Evolutionary conservation across 2,888 invertebrate species (phyloP).

Genomic region (Galeopsomyia nigrocyanea): DNA sequence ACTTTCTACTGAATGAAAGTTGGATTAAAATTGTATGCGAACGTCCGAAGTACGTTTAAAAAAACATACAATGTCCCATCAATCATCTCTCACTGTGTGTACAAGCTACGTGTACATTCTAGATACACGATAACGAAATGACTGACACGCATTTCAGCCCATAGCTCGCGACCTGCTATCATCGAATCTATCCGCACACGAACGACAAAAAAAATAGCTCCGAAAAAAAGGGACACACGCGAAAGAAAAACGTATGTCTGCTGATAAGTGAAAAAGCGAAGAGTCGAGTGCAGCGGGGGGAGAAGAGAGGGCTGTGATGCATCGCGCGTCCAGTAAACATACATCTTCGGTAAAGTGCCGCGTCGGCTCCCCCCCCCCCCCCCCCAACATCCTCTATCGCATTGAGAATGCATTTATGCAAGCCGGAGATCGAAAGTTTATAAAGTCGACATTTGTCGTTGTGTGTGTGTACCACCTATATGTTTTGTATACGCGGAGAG

Average conservation of each 20-base stretch:
- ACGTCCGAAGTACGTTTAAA: too few species aligned
- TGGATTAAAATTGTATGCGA: too few species aligned
- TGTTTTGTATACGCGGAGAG: too few species aligned
- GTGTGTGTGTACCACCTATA: constrained; percentile 34
- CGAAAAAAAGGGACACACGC: constrained; percentile 28
- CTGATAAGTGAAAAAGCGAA: constrained; percentile 7
- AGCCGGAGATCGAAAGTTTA: constrained; percentile 56
- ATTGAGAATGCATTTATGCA: constrained; percentile 61
- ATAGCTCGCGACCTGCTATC: too few species aligned
- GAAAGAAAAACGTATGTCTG: neutral
- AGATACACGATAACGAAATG: too few species aligned
- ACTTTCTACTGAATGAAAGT: too few species aligned
- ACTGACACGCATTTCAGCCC: too few species aligned
- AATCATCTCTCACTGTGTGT: too few species aligned
- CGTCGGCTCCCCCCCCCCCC: constrained; percentile 36
- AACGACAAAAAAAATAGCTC: neutral
- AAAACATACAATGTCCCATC: too few species aligned
- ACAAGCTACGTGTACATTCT: too few species aligned
- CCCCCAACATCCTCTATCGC: constrained; percentile 49
- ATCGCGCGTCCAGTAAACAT: neutral
- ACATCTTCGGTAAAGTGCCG: constrained; percentile 11
- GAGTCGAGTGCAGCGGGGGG: neutral
- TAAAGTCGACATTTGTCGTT: constrained; percentile 59
- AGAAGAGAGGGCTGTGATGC: neutral
- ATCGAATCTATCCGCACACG: too few species aligned